Percentiles rank a stretch among this genome's conserved stretches.
phyloP scores from a whole-genome alignment of 2,113 vertebrate genomes.

The Kryptolebias marmoratus region DNA sequence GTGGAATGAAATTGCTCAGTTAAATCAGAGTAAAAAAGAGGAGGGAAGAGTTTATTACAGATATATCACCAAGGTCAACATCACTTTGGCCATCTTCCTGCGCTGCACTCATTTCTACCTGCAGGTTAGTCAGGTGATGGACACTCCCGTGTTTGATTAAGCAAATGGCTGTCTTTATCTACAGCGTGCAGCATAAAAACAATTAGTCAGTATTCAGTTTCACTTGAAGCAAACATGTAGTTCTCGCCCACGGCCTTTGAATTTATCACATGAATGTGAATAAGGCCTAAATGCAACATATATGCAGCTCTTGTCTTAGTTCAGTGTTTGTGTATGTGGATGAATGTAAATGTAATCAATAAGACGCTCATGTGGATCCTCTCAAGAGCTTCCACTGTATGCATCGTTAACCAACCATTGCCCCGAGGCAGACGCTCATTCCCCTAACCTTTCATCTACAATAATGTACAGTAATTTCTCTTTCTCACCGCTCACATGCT shows the following conservation, averaged over 20 bases:
- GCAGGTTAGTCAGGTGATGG: conserved; percentile 29
- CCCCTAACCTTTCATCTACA: conserved; percentile 52
- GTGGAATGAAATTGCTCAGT: conserved; percentile 54
- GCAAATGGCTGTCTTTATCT: conserved; percentile 23
- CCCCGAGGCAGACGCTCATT: conserved; percentile 55
- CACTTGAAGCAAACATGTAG: neutral
- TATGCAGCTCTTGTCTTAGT: conserved; percentile 33
- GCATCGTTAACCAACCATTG: conserved; percentile 69
- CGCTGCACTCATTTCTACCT: conserved; percentile 1
- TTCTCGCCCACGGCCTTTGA: neutral
- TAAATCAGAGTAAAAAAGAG: conserved; percentile 40
- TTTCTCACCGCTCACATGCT: conserved; percentile 63
- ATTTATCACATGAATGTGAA: conserved; percentile 42
- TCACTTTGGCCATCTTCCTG: conserved; percentile 23
- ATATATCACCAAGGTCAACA: conserved; percentile 51
- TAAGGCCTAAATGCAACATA: conserved; percentile 23
- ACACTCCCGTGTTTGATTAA: conserved; percentile 35
- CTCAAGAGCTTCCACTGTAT: conserved; percentile 58
- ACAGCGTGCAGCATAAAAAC: neutral
- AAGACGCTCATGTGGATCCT: conserved; percentile 67
- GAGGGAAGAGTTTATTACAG: conserved; percentile 47
- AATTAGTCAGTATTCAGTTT: conserved; percentile 49
- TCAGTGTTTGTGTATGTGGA: conserved; percentile 38
- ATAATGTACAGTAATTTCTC: conserved; percentile 73
- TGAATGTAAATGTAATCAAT: conserved; percentile 62